These are phyloP conservation scores for Homalodisca vitripennis DNA, from an alignment of 1,140 invertebrate genomes.

Conservation along the genomic window DNA sequence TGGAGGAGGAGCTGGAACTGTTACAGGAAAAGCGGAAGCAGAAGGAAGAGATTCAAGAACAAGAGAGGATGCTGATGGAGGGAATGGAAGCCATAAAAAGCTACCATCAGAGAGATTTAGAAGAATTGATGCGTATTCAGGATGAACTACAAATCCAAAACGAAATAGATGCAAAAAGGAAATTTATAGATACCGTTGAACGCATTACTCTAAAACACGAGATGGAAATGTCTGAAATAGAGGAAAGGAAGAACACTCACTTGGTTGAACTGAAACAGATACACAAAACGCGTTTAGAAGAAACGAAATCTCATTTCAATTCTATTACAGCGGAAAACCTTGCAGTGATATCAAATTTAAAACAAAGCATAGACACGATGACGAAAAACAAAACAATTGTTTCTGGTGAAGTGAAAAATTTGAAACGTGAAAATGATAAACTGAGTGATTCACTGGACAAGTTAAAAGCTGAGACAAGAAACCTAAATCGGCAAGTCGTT, in stretches of 20 bases:
- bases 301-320: slow-evolving; percentile 1
- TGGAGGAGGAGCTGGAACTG: not conserved
- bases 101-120: not conserved
- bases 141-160: not conserved
- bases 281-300: not conserved
- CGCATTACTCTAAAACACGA: not conserved
- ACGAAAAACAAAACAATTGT: not conserved
- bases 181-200: not conserved
- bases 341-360: not conserved
- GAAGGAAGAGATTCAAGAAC: not conserved
- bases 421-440: not conserved
- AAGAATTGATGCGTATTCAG: not conserved
- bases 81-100: not conserved
- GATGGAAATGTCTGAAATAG: slow-evolving; percentile 15
- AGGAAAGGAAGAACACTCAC: slow-evolving; percentile 17
- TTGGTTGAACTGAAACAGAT: not conserved
- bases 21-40: not conserved
- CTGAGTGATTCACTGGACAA: not conserved
- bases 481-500: not conserved
- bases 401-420: not conserved
- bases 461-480: not conserved
- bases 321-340: slow-evolving; percentile 7
- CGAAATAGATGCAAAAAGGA: not conserved
- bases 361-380: not conserved
- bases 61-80: not conserved